These are phyloP conservation scores for Drosophila rufa DNA, from an alignment of 1,140 invertebrate genomes.

Conservation along the genomic window DNA sequence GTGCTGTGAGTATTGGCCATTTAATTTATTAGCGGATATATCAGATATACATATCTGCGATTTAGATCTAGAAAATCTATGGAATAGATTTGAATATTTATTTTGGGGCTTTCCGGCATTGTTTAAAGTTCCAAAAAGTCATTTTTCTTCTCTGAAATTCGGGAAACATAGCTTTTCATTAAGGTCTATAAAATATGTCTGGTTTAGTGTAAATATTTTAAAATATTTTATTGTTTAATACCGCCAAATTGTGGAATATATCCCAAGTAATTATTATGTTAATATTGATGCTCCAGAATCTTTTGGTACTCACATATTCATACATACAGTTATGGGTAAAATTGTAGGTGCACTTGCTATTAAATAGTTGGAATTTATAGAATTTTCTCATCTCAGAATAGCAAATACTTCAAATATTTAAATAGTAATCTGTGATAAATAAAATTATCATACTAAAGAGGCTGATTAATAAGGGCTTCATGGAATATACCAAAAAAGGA, in stretches of 20 bases:
- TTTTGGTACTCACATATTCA: background rate
- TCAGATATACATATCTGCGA: background rate
- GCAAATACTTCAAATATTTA: too few relatives aligned
- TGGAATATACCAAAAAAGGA: too few relatives aligned
- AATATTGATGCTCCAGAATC: constrained; percentile 18
- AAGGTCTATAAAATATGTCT: too few relatives aligned
- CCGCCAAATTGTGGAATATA: background rate
- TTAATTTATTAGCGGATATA: background rate
- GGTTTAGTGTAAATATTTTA: background rate
- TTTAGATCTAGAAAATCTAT: background rate
- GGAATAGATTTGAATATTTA: too few relatives aligned
- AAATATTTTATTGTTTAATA: background rate
- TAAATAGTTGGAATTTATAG: background rate
- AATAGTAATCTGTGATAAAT: too few relatives aligned
- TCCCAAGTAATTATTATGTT: constrained; percentile 7
- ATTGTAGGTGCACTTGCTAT: background rate
- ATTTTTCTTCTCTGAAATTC: background rate
- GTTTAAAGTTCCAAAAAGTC: background rate
- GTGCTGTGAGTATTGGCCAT: constrained; percentile 56
- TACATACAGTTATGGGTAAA: background rate
- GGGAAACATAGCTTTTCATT: too few relatives aligned
- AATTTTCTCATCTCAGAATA: too few relatives aligned
- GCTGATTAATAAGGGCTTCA: too few relatives aligned
- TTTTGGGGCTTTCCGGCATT: background rate
- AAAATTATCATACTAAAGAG: too few relatives aligned